These are phyloP conservation scores for Argynnis bischoffii DNA, from an alignment of 2,888 invertebrate genomes.

Conservation along the genomic window DNA sequence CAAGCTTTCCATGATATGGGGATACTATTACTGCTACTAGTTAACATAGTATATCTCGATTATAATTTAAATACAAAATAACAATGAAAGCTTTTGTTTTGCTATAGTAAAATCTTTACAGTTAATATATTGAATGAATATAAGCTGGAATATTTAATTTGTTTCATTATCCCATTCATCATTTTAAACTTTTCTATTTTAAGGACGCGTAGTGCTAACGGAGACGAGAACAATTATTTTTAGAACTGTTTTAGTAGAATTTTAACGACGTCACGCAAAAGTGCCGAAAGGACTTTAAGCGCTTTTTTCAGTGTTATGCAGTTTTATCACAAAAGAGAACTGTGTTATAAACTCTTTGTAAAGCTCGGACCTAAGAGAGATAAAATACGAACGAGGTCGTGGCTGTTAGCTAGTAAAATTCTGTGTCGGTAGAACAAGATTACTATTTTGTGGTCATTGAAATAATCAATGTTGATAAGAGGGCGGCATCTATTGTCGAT, in stretches of 20 bases:
- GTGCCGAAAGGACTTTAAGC: slow-evolving; percentile 22
- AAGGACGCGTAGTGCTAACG: slow-evolving; percentile 11
- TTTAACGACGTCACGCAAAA: slow-evolving; percentile 31
- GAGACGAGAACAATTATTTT: slow-evolving; percentile 25
- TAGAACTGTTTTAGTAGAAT: slow-evolving; percentile 18
- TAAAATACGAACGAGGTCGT: slow-evolving; percentile 14
- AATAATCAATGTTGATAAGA: slow-evolving; percentile 37
- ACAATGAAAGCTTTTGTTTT: not conserved
- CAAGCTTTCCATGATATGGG: slow-evolving; percentile 13
- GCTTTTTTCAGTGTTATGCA: slow-evolving; percentile 23
- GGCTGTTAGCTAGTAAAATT: slow-evolving; percentile 3
- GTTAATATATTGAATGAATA: not conserved
- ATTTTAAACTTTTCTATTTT: slow-evolving; percentile 10
- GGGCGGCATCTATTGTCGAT: slow-evolving; percentile 22
- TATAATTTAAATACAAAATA: not conserved
- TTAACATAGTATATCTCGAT: not conserved
- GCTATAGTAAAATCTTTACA: not conserved
- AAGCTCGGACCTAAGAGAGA: slow-evolving; percentile 1
- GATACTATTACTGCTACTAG: slow-evolving; percentile 3
- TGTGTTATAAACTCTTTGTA: slow-evolving; percentile 20
- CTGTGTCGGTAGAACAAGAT: not conserved
- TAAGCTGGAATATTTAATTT: not conserved
- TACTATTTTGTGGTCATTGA: slow-evolving; percentile 12
- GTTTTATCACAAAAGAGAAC: slow-evolving; percentile 27
- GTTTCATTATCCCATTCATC: not conserved